phyloP scores from a whole-genome alignment of 2,888 invertebrate genomes.

The Drosophila austrosaltans region DNA sequence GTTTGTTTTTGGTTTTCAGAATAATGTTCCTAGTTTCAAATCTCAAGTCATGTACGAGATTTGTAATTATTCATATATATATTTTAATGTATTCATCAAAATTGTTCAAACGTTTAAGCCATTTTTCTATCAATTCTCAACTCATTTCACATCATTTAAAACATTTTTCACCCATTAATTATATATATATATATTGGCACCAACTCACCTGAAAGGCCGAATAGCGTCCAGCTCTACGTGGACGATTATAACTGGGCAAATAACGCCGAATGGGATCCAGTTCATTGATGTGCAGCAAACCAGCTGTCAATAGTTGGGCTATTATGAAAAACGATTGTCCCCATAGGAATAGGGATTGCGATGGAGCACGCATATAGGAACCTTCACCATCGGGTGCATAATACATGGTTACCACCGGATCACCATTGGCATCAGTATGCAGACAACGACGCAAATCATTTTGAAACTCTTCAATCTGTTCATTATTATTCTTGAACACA shows the following conservation, averaged over 20 bases:
- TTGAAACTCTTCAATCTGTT: slow-evolving; percentile 97
- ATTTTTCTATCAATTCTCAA: not conserved
- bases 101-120: not conserved
- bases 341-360: slow-evolving; percentile 92
- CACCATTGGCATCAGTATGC: slow-evolving; percentile 92
- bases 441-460: slow-evolving; percentile 91
- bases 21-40: no score
- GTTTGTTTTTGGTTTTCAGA: no score
- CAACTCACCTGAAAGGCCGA: slow-evolving; percentile 96
- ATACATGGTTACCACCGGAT: slow-evolving; percentile 97
- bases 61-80: no score
- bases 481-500: slow-evolving; percentile 92
- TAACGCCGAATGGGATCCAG: slow-evolving; percentile 97
- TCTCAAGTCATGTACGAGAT: no score
- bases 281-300: slow-evolving; percentile 95
- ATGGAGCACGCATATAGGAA: slow-evolving; percentile 82
- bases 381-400: slow-evolving; percentile 85
- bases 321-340: slow-evolving; percentile 98
- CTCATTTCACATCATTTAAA: slow-evolving; percentile 36
- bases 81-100: no score
- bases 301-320: slow-evolving; percentile 94
- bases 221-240: slow-evolving; percentile 95
- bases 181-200: not conserved
- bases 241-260: slow-evolving; percentile 97
- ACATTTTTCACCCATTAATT: not conserved